Conservation (phyloP, 37 sponge, comb jelly and placozoan genomes). For the Spongilla lacustris region DNA sequence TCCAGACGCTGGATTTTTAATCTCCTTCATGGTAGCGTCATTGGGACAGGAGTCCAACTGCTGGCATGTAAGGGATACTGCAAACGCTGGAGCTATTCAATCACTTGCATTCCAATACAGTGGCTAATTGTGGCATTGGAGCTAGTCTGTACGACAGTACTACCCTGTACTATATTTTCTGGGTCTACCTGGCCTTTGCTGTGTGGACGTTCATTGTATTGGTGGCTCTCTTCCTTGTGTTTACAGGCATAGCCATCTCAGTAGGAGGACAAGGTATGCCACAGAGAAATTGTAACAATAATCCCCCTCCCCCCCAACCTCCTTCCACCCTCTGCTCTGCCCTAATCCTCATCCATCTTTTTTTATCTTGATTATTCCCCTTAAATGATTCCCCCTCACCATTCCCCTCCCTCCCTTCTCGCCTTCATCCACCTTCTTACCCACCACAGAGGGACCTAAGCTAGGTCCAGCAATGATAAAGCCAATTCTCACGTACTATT, state of each 20-base stretch:
- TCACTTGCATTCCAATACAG: not conserved
- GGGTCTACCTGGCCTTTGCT: not conserved
- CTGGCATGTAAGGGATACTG: not conserved
- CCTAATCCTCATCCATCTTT: no score
- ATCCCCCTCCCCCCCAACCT: not conserved
- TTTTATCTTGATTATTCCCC: no score
- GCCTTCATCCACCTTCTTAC: not conserved
- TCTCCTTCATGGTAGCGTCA: not conserved
- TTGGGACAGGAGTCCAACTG: not conserved
- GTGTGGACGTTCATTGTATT: not conserved
- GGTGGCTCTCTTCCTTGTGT: not conserved
- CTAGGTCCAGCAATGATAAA: not conserved
- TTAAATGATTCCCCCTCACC: no score
- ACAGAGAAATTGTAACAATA: no score
- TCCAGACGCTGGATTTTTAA: not conserved
- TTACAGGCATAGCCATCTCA: not conserved
- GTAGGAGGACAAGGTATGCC: not conserved
- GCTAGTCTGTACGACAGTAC: not conserved
- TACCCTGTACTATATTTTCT: not conserved
- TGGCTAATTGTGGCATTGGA: not conserved
- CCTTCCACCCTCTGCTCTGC: no score
- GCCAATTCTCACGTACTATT: not conserved
- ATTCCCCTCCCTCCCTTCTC: not conserved
- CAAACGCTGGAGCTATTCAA: not conserved
- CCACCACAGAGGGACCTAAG: not conserved